Base-by-base conservation (phyloP, 1,140 invertebrate species). In the Trialeurodes vaporariorum region DNA sequence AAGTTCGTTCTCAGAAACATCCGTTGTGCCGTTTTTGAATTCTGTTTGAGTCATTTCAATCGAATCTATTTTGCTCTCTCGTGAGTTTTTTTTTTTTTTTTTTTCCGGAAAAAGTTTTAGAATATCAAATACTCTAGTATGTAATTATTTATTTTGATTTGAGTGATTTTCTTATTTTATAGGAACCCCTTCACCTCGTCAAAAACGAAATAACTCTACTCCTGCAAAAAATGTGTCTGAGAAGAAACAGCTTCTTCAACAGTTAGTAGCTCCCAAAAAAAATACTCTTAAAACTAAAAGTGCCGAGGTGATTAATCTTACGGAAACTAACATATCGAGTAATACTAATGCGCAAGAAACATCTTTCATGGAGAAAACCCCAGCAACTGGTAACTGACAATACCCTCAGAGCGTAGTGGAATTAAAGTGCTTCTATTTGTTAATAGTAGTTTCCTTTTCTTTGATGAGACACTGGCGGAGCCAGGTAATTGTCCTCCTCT, bases 141-240 rank as follows among this genome's bases (percentile, higher is more conserved):
- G n/a, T n/a, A n/a, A n/a, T n/a, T n/a, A n/a, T n/a, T n/a, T 49
- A 17, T 49, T 49, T 5, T 49, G 34, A 49, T 17, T 9, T 49
- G 34, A 9, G 34, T 49, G n/a, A n/a, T 11, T 63, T 70, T 63
- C 61, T 70, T 5, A 34, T 61, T 25, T 67, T 70, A 11, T 72
- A 88, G 86, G 85, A 75, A 84, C 84, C 49, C 86, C 86, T 49
- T 87, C 85, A 26, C 86, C 86, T 27, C 81, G 86, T 67, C 86
- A 87, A 75, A 86, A 86, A 78, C 81, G 86, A 63, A 87, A 87
- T 75, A 87, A 87, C 76, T 88, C 86, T 59, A 87, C 84, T 65
- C 84, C 85, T 69, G 85, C 83, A 59, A 86, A 84, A 77, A 86
- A 85, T 76, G 85, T 83, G 73, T 84, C 84, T 69, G 85, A 83